phyloP scores from a whole-genome alignment of 2,888 invertebrate species.

The Lucinisca nassula region DNA sequence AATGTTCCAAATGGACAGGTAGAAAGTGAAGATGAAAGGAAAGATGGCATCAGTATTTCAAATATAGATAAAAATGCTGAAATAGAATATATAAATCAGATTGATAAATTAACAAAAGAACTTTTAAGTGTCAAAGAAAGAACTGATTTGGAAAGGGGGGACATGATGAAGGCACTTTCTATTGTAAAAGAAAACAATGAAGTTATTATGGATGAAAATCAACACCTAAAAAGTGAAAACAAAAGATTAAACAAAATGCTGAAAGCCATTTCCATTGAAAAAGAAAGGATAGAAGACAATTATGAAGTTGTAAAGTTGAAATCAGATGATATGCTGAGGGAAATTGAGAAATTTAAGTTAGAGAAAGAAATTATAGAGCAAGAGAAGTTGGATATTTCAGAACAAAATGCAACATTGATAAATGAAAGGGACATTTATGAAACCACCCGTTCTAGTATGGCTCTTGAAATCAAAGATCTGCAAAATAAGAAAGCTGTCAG shows the following conservation, averaged over 20 bases:
- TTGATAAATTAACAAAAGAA: slow-evolving; percentile 29
- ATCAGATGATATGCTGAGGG: neutral
- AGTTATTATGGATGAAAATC: slow-evolving; percentile 19
- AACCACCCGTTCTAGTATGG: slow-evolving; percentile 1
- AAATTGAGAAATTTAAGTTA: neutral
- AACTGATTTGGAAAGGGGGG: neutral
- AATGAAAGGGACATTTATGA: slow-evolving; percentile 4
- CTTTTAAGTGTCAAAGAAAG: neutral
- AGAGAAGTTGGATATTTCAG: slow-evolving; percentile 10
- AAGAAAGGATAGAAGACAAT: neutral
- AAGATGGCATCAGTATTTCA: neutral
- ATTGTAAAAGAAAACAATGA: slow-evolving; percentile 10
- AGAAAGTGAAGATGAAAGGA: neutral
- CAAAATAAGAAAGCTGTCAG: slow-evolving; percentile 18
- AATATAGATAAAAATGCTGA: neutral
- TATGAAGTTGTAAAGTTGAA: slow-evolving; percentile 1
- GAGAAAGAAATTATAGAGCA: slow-evolving; percentile 1
- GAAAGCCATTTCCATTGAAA: neutral
- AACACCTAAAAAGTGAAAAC: slow-evolving; percentile 10
- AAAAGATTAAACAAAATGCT: neutral
- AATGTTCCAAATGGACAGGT: neutral
- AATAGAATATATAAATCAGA: neutral
- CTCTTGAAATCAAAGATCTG: slow-evolving; percentile 6
- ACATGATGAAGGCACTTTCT: neutral
- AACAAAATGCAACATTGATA: neutral